A percentile compares a stretch with the other conserved stretches of the same genome.
Conservation (phyloP, 2,888 invertebrate species). For the Eurytoma californica region DNA sequence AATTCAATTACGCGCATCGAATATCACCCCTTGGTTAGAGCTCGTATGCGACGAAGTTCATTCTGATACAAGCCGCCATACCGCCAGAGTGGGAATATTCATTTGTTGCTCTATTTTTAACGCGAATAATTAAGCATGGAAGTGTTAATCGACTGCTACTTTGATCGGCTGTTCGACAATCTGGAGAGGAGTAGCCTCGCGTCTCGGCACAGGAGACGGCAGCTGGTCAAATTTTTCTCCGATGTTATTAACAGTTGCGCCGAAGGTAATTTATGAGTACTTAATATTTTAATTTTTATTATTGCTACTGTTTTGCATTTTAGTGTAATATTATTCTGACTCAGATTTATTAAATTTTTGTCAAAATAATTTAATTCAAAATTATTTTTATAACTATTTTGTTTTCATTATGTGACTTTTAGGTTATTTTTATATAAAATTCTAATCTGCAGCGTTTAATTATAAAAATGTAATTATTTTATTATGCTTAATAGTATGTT, state of each 20-base stretch:
- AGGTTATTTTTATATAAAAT: too few relatives aligned
- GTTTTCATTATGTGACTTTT: too few relatives aligned
- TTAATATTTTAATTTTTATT: too few relatives aligned
- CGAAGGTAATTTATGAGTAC: slow-evolving; percentile 74
- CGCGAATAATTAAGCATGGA: slow-evolving; percentile 78
- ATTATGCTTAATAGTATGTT: too few relatives aligned
- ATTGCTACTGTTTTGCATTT: too few relatives aligned
- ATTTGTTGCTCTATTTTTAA: background rate
- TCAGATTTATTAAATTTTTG: too few relatives aligned
- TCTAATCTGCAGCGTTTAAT: too few relatives aligned
- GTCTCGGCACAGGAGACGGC: slow-evolving; percentile 82
- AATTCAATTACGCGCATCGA: slow-evolving; percentile 67
- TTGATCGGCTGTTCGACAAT: slow-evolving; percentile 84
- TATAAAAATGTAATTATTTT: too few relatives aligned
- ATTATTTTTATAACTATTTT: too few relatives aligned
- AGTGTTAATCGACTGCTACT: slow-evolving; percentile 86
- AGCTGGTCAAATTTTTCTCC: slow-evolving; percentile 86
- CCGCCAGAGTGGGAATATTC: background rate
- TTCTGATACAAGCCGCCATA: slow-evolving; percentile 7
- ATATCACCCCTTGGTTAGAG: slow-evolving; percentile 54
- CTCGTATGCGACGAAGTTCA: slow-evolving; percentile 20
- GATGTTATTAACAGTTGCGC: slow-evolving; percentile 86
- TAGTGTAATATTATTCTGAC: too few relatives aligned
- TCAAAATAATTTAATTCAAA: too few relatives aligned
- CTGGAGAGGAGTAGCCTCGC: slow-evolving; percentile 85